phyloP scores from a whole-genome alignment of 2,888 invertebrate genomes.

The Andrena praecox region DNA sequence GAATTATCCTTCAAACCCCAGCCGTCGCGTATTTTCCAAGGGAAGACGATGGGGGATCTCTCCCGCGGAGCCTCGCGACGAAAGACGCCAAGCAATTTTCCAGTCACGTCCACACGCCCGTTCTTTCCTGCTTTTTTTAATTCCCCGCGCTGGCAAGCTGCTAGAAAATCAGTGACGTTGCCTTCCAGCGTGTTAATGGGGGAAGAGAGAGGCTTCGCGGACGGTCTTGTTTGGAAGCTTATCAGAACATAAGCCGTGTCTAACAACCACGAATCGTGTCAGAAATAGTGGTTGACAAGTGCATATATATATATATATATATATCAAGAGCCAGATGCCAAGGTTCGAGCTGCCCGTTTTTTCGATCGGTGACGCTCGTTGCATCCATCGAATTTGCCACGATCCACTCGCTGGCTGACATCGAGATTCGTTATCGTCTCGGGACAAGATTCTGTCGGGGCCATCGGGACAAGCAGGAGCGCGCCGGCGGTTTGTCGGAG shows the following conservation, averaged over 20 bases:
- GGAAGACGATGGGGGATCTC: neutral
- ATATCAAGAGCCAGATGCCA: neutral
- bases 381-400: slow-evolving; percentile 44
- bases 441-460: slow-evolving; percentile 37
- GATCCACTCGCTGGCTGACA: slow-evolving; percentile 45
- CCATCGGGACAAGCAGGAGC: slow-evolving; percentile 17
- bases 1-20: slow-evolving; percentile 73
- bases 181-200: too few species aligned
- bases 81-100: neutral
- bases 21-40: slow-evolving; percentile 19
- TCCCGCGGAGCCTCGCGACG: neutral
- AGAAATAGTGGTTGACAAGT: too few species aligned
- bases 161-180: too few species aligned
- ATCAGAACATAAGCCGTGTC: too few species aligned
- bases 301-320: too few species aligned
- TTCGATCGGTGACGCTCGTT: slow-evolving; percentile 24
- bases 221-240: too few species aligned
- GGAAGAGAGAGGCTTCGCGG: too few species aligned
- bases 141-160: neutral
- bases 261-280: too few species aligned
- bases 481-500: slow-evolving; percentile 43
- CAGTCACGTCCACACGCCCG: neutral
- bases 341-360: slow-evolving; percentile 32
- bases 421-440: slow-evolving; percentile 66
- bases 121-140: neutral